These are phyloP conservation scores for Zootoca vivipara DNA, from an alignment of 2,113 vertebrate genomes.

Conservation along the genomic window DNA sequence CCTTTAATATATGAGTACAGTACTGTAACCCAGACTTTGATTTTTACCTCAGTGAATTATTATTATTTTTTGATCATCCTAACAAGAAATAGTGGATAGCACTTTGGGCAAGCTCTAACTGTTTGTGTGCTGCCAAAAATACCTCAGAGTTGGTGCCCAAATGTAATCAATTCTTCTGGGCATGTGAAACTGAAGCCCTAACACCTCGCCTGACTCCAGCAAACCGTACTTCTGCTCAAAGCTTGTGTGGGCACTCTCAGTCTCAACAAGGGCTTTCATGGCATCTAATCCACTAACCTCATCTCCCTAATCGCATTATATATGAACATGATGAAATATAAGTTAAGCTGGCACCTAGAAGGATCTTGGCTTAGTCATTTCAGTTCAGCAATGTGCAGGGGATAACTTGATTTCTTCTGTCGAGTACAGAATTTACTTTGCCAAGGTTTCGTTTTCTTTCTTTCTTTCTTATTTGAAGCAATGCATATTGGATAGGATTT, in stretches of 20 bases:
- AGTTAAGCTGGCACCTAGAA: constrained; percentile 20
- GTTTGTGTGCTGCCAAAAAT: background rate
- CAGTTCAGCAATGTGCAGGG: background rate
- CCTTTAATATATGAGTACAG: background rate
- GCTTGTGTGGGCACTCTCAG: background rate
- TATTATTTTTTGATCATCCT: background rate
- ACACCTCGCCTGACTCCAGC: background rate
- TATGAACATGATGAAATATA: background rate
- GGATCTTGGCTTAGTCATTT: background rate
- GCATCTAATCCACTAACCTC: rapidly evolving
- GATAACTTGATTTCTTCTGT: constrained; percentile 13
- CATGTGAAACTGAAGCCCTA: constrained; percentile 5
- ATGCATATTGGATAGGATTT: background rate
- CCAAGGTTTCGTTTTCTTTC: background rate
- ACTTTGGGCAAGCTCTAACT: background rate
- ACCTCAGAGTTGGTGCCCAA: constrained; percentile 27
- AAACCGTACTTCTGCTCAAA: constrained; percentile 17
- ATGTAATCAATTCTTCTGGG: constrained; percentile 30
- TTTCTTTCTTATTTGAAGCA: background rate
- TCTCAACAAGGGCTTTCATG: background rate
- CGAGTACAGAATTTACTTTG: background rate
- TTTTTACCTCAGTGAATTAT: background rate
- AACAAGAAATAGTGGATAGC: background rate
- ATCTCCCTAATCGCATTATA: background rate
- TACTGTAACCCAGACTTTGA: background rate